Base-by-base conservation (phyloP, 2,797 vertebrate genomes). In the Siniperca scherzeri region DNA sequence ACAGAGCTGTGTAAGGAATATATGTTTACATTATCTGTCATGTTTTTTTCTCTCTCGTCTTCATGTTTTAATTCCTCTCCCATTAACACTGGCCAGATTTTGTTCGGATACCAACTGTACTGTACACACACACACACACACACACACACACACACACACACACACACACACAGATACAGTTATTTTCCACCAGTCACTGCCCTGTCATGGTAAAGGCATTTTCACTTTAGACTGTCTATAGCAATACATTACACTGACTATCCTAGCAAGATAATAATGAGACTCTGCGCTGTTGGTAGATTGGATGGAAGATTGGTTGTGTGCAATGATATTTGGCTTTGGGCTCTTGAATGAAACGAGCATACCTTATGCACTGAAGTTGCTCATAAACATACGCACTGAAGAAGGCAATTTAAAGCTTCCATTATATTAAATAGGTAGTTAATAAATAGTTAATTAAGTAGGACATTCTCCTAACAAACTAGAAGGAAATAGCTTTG, bases 161-260 rank as follows among this genome's bases (percentile, higher is more conserved):
- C 70, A 40, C 46, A 73, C 22, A 74, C 7, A 55, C 22, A 40
- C 13, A 50, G n/a, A 72, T n/a, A 44, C 13, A 70, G 38, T 62
- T 74, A 67, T 78, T 80, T 61, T 70, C 75, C 70, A 21, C 71
- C 67, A 71, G 78, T 75, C 87, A 72, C 80, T 78, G 79, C 77
- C 79, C 68, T 57, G 52, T 91, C 70, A 75, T 21, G 48, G 70
- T 73, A 46, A 83, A 87, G 83, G 55, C 78, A 66, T 87, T 87
- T 71, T 74, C 65, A 78, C 70, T 87, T 82, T 66, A 52, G 70
- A 89, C 33, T 42, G 80, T 86, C 81, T 87, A 82, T 55, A 88
- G 91, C 87, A 92, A 94, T 93, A 90, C 67, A 71, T 81, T 70
- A 85, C 70, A 81, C 74, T 83, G 87, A 87, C 83, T 80, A 80